These are phyloP conservation scores for Sphenopsis melanotis DNA, from an alignment of 2,797 vertebrate species.

Conservation along the genomic window DNA sequence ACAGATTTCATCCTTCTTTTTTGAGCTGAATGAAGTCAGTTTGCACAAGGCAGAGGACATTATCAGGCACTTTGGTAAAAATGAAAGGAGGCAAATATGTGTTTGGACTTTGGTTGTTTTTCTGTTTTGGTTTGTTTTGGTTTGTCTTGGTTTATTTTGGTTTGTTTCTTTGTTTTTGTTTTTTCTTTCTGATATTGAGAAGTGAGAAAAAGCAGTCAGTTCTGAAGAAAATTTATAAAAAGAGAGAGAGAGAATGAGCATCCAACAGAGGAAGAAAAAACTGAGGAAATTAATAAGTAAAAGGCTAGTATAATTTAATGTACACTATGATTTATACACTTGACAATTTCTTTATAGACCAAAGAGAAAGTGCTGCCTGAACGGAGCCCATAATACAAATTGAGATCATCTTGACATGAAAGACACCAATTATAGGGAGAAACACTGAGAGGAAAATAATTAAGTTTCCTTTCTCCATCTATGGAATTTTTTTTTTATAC, in stretches of 20 bases:
- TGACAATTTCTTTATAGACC: slow-evolving; percentile 47
- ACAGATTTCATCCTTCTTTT: not conserved
- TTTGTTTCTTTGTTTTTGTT: not conserved
- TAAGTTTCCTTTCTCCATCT: slow-evolving; percentile 12
- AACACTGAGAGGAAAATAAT: slow-evolving; percentile 40
- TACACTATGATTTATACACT: slow-evolving; percentile 37
- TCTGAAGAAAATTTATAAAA: not conserved
- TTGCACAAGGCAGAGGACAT: not conserved
- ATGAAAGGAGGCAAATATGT: not conserved
- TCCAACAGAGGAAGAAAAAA: not conserved
- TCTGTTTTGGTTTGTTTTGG: not conserved
- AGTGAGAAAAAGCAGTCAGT: not conserved
- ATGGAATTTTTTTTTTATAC: not conserved
- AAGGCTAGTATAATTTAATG: slow-evolving; percentile 27
- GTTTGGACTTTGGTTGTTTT: not conserved
- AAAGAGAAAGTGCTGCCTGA: slow-evolving; percentile 27
- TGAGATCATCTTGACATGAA: slow-evolving; percentile 48
- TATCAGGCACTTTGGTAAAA: not conserved
- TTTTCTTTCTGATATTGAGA: not conserved
- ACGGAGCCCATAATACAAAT: slow-evolving; percentile 38
- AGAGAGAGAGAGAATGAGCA: not conserved
- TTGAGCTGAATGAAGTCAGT: not conserved
- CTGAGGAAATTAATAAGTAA: slow-evolving; percentile 52
- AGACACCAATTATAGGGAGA: slow-evolving; percentile 49
- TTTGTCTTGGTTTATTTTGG: too few relatives aligned